A percentile compares a stretch with the other conserved stretches of the same genome.
Evolutionary conservation across 2,888 invertebrate genomes (phyloP).

Genomic region (Leptinotarsa haldemani): DNA sequence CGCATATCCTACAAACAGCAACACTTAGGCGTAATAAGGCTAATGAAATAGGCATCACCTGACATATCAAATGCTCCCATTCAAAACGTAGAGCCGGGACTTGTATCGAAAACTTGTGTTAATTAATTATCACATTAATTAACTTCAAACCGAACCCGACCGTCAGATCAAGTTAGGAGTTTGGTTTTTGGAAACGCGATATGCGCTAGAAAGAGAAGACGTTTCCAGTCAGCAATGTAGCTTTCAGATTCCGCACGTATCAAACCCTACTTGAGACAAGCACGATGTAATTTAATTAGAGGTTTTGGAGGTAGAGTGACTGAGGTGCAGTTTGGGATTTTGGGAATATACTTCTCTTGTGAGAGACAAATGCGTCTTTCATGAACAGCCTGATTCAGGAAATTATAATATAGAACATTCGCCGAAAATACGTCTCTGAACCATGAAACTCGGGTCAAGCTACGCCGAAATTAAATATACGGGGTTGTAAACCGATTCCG

Average conservation of each 20-base stretch:
- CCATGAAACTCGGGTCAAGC: no score
- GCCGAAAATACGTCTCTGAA: no score
- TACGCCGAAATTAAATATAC: no score
- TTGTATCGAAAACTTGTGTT: slow-evolving; percentile 19
- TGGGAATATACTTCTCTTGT: no score
- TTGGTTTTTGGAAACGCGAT: slow-evolving; percentile 13
- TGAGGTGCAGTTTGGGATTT: not conserved
- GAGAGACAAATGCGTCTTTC: no score
- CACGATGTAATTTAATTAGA: slow-evolving; percentile 13
- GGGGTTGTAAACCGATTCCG: no score
- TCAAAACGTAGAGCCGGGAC: not conserved
- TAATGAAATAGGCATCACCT: slow-evolving; percentile 13
- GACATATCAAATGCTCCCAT: slow-evolving; percentile 10
- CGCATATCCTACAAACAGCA: not conserved
- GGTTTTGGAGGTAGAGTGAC: not conserved
- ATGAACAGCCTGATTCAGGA: no score
- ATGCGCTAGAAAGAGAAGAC: not conserved
- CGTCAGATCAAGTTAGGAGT: not conserved
- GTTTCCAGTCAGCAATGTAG: not conserved
- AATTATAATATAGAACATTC: no score
- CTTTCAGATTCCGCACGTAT: not conserved
- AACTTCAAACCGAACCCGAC: slow-evolving; percentile 15
- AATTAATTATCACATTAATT: slow-evolving; percentile 20
- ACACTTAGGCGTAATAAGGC: not conserved
- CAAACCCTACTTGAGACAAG: slow-evolving; percentile 2